Percentiles rank a stretch among this genome's conserved stretches.
These are phyloP conservation scores for Ictidomys tridecemlineatus DNA, from an alignment of 2,113 vertebrate species.

Conservation along the genomic window DNA sequence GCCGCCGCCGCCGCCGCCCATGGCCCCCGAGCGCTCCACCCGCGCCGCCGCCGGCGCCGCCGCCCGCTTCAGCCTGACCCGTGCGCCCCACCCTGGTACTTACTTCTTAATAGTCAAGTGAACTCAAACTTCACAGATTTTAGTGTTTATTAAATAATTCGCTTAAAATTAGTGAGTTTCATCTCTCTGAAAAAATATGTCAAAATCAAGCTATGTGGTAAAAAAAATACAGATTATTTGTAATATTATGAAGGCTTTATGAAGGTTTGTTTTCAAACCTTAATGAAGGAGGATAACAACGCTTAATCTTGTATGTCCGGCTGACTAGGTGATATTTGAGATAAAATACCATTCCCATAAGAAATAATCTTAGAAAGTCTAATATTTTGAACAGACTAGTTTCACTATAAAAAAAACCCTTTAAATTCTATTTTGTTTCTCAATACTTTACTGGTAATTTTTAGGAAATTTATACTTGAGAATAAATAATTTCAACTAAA, in stretches of 20 bases:
- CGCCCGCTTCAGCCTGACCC: not conserved
- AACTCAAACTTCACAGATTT: not conserved
- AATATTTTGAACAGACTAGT: not conserved
- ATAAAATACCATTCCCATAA: not conserved
- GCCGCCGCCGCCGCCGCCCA: constrained; percentile 56
- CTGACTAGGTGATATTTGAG: not conserved
- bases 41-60: constrained; percentile 53
- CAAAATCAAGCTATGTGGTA: not conserved
- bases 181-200: not conserved
- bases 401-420: not conserved
- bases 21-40: constrained; percentile 62
- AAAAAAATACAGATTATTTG: not conserved
- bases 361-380: not conserved
- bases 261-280: not conserved
- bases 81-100: not conserved
- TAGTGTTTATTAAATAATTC: constrained; percentile 43
- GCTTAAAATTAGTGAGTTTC: constrained; percentile 24
- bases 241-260: not conserved
- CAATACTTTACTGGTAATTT: not conserved
- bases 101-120: not conserved
- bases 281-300: not conserved
- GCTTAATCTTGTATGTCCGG: not conserved
- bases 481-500: constrained; percentile 14
- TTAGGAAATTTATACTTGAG: constrained; percentile 2
- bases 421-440: not conserved